Evolutionary conservation across 92 coral and sea anemone genomes (phyloP).

Genomic region (Galaxea fascicularis): DNA sequence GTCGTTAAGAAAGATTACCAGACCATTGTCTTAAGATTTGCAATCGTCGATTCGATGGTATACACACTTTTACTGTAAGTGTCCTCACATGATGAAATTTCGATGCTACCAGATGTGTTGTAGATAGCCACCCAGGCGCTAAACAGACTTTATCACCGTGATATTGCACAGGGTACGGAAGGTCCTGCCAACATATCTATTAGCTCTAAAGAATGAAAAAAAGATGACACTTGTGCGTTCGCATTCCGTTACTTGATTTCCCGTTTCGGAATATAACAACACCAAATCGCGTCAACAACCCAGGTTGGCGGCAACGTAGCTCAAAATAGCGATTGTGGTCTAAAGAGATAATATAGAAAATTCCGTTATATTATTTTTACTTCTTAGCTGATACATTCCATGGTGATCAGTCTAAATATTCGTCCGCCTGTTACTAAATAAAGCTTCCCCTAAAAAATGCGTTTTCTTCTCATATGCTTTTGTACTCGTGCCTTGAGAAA

Average conservation of each 20-base stretch:
- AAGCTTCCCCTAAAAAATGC: too few species aligned
- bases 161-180: constrained; percentile 5
- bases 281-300: not conserved
- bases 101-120: constrained; percentile 14
- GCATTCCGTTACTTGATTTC: not conserved
- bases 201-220: not conserved
- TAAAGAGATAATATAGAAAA: not conserved
- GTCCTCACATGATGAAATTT: not conserved
- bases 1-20: not conserved
- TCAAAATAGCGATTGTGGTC: constrained; percentile 11
- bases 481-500: not conserved
- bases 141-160: constrained; percentile 5
- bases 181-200: not conserved
- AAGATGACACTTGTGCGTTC: not conserved
- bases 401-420: not conserved
- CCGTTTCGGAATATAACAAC: not conserved
- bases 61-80: not conserved
- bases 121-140: constrained; percentile 50
- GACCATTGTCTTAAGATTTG: not conserved
- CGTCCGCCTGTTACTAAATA: not conserved
- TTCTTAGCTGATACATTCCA: not conserved
- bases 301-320: not conserved
- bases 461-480: not conserved
- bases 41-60: not conserved
- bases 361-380: not conserved